Percentiles rank a stretch among this genome's conserved stretches.
phyloP scores from a whole-genome alignment of 2,113 vertebrate genomes.

The Heterotilapia buettikoferi region DNA sequence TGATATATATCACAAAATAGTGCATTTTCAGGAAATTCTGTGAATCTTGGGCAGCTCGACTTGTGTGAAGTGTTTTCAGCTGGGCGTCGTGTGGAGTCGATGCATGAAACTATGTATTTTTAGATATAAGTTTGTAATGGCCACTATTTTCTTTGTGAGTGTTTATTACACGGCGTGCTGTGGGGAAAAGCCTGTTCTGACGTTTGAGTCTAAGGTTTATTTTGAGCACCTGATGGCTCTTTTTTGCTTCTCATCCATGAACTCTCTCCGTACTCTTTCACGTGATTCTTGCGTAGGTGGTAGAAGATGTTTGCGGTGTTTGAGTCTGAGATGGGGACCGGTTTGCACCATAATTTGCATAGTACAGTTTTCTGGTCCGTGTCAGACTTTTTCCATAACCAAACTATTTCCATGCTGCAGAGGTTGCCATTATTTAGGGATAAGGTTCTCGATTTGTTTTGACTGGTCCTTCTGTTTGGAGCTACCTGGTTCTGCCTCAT shows the following conservation, averaged over 20 bases:
- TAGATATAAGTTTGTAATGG: background rate
- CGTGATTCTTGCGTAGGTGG: fast-evolving
- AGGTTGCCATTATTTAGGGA: background rate
- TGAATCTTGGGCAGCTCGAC: fast-evolving
- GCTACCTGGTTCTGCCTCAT: background rate
- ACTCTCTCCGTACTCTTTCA: background rate
- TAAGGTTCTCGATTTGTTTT: background rate
- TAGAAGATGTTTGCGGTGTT: background rate
- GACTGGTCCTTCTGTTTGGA: background rate
- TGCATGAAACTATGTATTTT: background rate
- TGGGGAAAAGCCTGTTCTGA: background rate
- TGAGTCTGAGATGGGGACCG: background rate
- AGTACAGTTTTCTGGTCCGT: background rate
- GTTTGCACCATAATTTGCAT: background rate
- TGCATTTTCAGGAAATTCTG: background rate
- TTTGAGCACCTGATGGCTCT: background rate
- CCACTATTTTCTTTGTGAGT: background rate
- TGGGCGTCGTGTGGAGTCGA: fast-evolving
- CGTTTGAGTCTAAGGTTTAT: background rate
- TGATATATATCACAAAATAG: background rate
- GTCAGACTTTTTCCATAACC: background rate
- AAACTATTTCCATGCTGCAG: background rate
- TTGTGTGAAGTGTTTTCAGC: background rate
- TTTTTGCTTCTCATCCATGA: fast-evolving
- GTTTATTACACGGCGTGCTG: background rate